Conservation (phyloP, 2,888 invertebrate genomes). For the Microctonus aethiopoides region DNA sequence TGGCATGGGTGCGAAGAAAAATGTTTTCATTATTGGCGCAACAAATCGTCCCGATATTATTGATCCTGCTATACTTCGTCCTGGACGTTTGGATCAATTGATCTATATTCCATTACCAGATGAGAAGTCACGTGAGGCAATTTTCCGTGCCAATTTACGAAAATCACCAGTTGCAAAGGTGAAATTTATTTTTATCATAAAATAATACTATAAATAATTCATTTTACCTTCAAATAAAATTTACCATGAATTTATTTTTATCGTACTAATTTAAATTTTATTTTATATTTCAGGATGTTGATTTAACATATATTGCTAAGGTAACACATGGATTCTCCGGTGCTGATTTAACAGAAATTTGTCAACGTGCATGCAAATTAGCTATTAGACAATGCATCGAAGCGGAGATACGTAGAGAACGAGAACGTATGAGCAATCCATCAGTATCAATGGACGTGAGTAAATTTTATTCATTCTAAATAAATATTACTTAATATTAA, state of each 20-base stretch:
- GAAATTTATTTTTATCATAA: slow-evolving; percentile 19
- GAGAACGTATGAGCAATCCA: slow-evolving; percentile 83
- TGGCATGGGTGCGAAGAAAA: slow-evolving; percentile 99
- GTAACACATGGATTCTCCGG: slow-evolving; percentile 97
- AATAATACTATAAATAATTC: too few relatives aligned
- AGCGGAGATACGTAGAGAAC: slow-evolving; percentile 91
- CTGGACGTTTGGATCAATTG: slow-evolving; percentile 98
- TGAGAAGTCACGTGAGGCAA: slow-evolving; percentile 96
- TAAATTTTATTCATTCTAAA: slow-evolving; percentile 43
- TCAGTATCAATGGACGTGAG: slow-evolving; percentile 87
- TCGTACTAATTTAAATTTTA: background rate
- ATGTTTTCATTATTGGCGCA: slow-evolving; percentile 99
- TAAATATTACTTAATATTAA: too few relatives aligned
- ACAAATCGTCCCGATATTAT: slow-evolving; percentile 97
- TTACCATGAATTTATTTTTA: background rate
- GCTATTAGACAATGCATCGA: slow-evolving; percentile 99
- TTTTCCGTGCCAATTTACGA: slow-evolving; percentile 94
- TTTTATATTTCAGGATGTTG: slow-evolving; percentile 81
- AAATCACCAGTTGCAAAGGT: slow-evolving; percentile 94
- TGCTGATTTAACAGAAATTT: slow-evolving; percentile 98
- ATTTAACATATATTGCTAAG: slow-evolving; percentile 87
- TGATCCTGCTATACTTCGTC: slow-evolving; percentile 98
- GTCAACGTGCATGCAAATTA: slow-evolving; percentile 98
- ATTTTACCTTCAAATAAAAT: background rate
- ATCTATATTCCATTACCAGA: slow-evolving; percentile 99